Base-by-base conservation (phyloP, 37 sponge, comb jelly and placozoan genomes). In the Diacarnus erythraeanus region DNA sequence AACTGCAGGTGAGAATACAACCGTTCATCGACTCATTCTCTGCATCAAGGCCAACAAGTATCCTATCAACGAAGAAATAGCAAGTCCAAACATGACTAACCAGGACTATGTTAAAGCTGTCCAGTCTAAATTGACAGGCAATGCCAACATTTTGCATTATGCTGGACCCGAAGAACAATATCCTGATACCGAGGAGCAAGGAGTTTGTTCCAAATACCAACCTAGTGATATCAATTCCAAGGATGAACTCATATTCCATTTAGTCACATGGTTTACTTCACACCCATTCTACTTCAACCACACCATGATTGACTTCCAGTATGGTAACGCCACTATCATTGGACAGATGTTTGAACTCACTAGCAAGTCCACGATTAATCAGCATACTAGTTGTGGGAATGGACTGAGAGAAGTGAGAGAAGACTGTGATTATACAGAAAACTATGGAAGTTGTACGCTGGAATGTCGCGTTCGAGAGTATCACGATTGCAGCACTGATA, bases 341-440 rank as follows among this genome's bases (percentile, higher is more conserved):
- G 71, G 42, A 4, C 26, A 10, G 1, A 2, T 71, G n/a, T 71
- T 22, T 40, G 42, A 71, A 71, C 42, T 39, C n/a, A 71, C 41
- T 36, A 23, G 26, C 23, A 40, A 9, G 25, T 3, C 42, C 1
- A 2, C 71, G 1, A 1, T 35, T 3, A 42, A 36, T 25, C 38
- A 40, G 21, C 2, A 21, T 21, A 59, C 80, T 25, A 23, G 30
- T 20, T 92, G 92, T 77, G 92, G 92, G 0, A 80, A 92, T 70
- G 92, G 92, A 0, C 5, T 38, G 21, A 75, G 88, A 40, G 81
- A 92, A 17, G 85, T 85, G 0, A 80, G 71, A 42, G 92, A 92
- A 59, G 23, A 64, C 42, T 92, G 92, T 81, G 92, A 92, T 42
- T 39, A 29, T 10, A 77, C 67, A 17, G 63, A 65, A 0, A 33